phyloP scores from a whole-genome alignment of 2,113 vertebrate genomes.

The Motacilla alba region DNA sequence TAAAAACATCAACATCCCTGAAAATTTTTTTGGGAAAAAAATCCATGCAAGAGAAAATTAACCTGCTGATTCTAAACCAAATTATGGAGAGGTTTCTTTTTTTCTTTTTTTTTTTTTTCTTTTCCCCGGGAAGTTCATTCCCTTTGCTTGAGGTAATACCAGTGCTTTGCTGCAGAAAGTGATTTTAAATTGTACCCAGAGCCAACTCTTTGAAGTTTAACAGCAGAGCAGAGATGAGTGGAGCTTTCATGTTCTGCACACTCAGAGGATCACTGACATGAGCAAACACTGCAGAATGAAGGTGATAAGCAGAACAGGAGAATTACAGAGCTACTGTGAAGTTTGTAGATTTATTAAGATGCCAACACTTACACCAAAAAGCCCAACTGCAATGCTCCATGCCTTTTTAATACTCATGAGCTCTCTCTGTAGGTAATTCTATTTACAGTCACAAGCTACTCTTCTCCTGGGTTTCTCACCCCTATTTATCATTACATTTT shows the following conservation, averaged over 20 bases:
- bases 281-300: not conserved
- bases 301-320: not conserved
- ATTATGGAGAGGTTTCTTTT: not conserved
- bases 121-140: not conserved
- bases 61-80: not conserved
- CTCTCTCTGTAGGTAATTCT: not conserved
- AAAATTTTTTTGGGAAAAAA: not conserved
- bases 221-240: not conserved
- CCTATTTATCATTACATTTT: not conserved
- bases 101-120: too few relatives aligned
- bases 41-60: not conserved
- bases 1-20: slow-evolving; percentile 1
- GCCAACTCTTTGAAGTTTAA: not conserved
- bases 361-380: not conserved
- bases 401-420: not conserved
- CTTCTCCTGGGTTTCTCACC: not conserved
- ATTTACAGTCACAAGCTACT: not conserved
- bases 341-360: not conserved
- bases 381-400: not conserved
- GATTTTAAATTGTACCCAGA: not conserved
- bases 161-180: not conserved
- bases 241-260: not conserved
- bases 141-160: not conserved
- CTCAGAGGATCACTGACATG: not conserved
- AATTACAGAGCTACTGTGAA: not conserved